Evolutionary conservation across 2,888 invertebrate genomes (phyloP).

Genomic region (Calameuta idolon): DNA sequence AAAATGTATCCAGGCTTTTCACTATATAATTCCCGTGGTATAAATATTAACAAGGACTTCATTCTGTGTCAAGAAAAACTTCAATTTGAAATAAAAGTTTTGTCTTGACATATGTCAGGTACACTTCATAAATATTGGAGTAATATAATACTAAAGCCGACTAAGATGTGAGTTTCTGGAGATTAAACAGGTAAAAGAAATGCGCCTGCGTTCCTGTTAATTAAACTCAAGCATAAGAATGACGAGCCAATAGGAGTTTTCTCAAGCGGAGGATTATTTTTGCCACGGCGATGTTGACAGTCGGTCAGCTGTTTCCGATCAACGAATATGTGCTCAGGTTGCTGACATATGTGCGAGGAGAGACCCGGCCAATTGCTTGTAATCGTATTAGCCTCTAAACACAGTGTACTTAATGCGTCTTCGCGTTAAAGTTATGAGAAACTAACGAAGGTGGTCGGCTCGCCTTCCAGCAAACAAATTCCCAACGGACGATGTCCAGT

Average conservation of each 20-base stretch:
- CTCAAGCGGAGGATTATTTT: neutral
- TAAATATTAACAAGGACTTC: conserved; percentile 54
- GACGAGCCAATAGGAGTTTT: neutral
- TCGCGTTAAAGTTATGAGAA: conserved; percentile 30
- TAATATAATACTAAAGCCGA: neutral
- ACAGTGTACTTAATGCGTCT: neutral
- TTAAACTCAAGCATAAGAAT: neutral
- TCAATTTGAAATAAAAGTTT: neutral
- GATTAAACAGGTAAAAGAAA: neutral
- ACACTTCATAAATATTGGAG: neutral
- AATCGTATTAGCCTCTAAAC: conserved; percentile 31
- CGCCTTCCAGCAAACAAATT: conserved; percentile 6
- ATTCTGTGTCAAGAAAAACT: conserved; percentile 24
- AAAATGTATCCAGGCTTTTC: conserved; percentile 52
- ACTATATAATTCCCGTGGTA: conserved; percentile 47
- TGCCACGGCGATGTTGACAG: conserved; percentile 16
- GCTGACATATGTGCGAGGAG: conserved; percentile 15
- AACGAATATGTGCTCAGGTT: conserved; percentile 30
- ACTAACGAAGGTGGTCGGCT: conserved; percentile 26
- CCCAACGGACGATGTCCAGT: conserved; percentile 56
- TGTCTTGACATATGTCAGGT: neutral
- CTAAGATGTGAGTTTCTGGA: neutral
- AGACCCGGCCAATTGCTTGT: conserved; percentile 34
- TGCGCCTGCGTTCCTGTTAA: neutral
- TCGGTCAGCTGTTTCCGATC: conserved; percentile 40